Base-by-base conservation (phyloP, 2,113 vertebrate genomes). In the Oreochromis niloticus region DNA sequence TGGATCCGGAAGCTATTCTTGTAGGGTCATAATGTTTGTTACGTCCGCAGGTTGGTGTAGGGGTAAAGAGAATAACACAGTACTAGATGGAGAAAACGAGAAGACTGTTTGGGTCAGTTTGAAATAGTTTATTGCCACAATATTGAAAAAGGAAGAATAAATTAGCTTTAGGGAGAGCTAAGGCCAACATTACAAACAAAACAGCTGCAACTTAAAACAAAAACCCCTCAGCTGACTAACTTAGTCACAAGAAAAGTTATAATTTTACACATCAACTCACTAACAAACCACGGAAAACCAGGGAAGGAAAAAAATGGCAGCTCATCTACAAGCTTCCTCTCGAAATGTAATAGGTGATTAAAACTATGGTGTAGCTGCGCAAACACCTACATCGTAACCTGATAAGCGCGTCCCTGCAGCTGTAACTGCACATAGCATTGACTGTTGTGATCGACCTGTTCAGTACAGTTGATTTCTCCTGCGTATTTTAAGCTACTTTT, bases 381-480 rank as follows among this genome's bases (percentile, higher is more conserved):
- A 41, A 24, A 71, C 19, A 41, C 36, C 36, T 24, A 41, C n/a
- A 22, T 41, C n/a, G 8, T 68, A 39, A 68, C 63, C 36, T 68
- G n/a, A 41, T 22, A 8, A 11, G 2, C 2, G 1, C 0, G 3
- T 68, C 19, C n/a, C 12, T 24, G 12, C 19, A 71, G 39, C 36
- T 43, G 7, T 16, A 43, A 68, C 63, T 41, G 36, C 63, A 41
- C 36, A 41, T 41, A 22, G 36, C 63, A 68, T 43, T 4, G 4
- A 68, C 63, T 68, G 12, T 41, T 41, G 36, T 22, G n/a, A 68
- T 41, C 6, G 11, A 22, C 7, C 36, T 71, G 36, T 24, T 71
- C n/a, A 43, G 36, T 22, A 12, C 11, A 4, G 6, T 43, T 12
- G 11, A 43, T 14, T 71, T 24, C 2, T 24, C 36, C 7, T 4